These are phyloP conservation scores for Dyspetes luteomarginatus DNA, from an alignment of 2,888 invertebrate species.

Conservation along the genomic window DNA sequence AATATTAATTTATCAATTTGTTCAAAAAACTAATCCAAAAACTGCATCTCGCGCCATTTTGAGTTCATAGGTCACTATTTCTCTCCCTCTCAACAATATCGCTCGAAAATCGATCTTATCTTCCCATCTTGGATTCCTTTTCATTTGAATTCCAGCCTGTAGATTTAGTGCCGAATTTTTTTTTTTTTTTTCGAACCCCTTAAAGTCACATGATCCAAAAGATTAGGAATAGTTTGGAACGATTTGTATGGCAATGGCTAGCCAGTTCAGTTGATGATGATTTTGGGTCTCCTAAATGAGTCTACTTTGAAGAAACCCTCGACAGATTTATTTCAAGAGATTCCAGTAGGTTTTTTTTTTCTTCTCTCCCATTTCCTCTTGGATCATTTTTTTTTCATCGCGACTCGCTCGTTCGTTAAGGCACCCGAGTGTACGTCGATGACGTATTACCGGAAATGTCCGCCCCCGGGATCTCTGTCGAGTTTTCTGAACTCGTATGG, in stretches of 20 bases:
- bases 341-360: conserved; percentile 5
- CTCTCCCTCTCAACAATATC: neutral
- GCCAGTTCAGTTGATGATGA: neutral
- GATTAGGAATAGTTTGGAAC: neutral
- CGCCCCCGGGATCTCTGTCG: conserved; percentile 58
- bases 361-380: neutral
- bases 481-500: conserved; percentile 65
- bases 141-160: conserved; percentile 20
- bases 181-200: too few relatives aligned
- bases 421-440: conserved; percentile 46
- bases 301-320: conserved; percentile 6
- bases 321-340: conserved; percentile 20
- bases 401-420: conserved; percentile 42
- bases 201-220: too few relatives aligned
- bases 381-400: conserved; percentile 4
- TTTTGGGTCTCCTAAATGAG: conserved; percentile 6
- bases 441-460: conserved; percentile 66
- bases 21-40: too few relatives aligned
- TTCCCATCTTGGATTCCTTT: conserved; percentile 18
- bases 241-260: too few relatives aligned
- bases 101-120: conserved; percentile 35
- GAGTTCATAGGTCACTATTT: too few relatives aligned
- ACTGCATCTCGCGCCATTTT: too few relatives aligned
- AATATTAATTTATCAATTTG: too few relatives aligned
- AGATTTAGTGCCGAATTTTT: neutral